Conservation (phyloP, 2,797 vertebrate species). For the Intellagama lesueurii region DNA sequence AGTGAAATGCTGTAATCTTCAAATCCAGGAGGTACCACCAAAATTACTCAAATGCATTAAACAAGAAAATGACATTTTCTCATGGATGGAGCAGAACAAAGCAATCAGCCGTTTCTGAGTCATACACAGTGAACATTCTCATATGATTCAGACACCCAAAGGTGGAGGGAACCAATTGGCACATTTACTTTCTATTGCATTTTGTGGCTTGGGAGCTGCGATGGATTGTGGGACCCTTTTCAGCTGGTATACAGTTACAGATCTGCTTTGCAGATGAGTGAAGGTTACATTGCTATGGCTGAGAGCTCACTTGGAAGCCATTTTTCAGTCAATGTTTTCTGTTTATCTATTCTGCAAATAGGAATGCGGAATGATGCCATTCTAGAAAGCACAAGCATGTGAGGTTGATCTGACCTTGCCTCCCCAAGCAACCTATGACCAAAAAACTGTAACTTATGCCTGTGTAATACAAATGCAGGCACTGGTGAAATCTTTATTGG, state of each 20-base stretch:
- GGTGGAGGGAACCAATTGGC: background rate
- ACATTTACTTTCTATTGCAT: background rate
- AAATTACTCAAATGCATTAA: background rate
- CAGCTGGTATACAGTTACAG: accelerated
- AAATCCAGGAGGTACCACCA: background rate
- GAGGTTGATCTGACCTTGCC: background rate
- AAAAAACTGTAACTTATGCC: background rate
- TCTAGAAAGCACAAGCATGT: accelerated
- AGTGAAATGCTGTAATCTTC: background rate
- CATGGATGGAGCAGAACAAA: background rate
- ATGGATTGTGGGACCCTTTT: background rate
- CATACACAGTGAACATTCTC: background rate
- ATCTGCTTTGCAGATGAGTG: background rate
- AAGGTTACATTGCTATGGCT: accelerated
- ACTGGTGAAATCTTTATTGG: too few species aligned
- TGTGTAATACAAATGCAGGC: too few species aligned
- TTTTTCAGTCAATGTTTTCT: accelerated
- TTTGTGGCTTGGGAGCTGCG: background rate
- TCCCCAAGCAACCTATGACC: background rate
- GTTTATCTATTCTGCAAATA: constrained; percentile 5
- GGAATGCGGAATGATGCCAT: background rate
- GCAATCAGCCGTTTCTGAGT: background rate
- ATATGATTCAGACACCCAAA: background rate
- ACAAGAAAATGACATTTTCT: background rate
- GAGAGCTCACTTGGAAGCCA: accelerated